Percentiles rank a stretch among this genome's conserved stretches.
Evolutionary conservation across 1,140 invertebrate species (phyloP).

Genomic region (Elymnias hypermnestra): DNA sequence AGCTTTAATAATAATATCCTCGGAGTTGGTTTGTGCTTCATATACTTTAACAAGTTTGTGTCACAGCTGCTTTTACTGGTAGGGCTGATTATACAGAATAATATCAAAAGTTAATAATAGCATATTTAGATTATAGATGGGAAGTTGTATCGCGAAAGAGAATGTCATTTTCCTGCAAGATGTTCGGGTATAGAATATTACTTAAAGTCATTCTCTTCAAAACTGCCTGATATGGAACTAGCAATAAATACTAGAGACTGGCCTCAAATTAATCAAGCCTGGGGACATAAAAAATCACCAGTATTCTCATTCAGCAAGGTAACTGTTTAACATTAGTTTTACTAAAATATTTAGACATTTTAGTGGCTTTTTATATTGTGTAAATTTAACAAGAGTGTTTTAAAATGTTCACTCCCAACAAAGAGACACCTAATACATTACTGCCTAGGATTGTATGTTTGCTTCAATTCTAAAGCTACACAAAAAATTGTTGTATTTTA

Average conservation of each 20-base stretch:
- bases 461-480: too few species aligned
- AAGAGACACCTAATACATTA: too few species aligned
- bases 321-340: conserved; percentile 10
- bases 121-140: conserved; percentile 80
- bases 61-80: too few species aligned
- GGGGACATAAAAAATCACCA: conserved; percentile 79
- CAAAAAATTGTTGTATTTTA: background rate
- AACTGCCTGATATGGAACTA: conserved; percentile 90
- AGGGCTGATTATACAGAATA: too few species aligned
- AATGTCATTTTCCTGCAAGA: conserved; percentile 94
- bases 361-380: too few species aligned
- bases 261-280: conserved; percentile 86
- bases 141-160: conserved; percentile 86
- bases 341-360: too few species aligned
- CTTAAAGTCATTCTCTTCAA: conserved; percentile 78
- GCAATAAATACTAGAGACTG: conserved; percentile 94
- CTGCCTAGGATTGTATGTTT: too few species aligned
- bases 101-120: conserved; percentile 8
- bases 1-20: too few species aligned
- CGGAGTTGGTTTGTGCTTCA: too few species aligned
- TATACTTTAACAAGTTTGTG: too few species aligned
- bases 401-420: too few species aligned
- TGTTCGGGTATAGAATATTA: conserved; percentile 96
- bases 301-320: conserved; percentile 98
- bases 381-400: too few species aligned